A percentile compares a stretch with the other conserved stretches of the same genome.
Evolutionary conservation across 2,888 invertebrate species (phyloP).

Genomic region (Lordiphosa fenestrarum): DNA sequence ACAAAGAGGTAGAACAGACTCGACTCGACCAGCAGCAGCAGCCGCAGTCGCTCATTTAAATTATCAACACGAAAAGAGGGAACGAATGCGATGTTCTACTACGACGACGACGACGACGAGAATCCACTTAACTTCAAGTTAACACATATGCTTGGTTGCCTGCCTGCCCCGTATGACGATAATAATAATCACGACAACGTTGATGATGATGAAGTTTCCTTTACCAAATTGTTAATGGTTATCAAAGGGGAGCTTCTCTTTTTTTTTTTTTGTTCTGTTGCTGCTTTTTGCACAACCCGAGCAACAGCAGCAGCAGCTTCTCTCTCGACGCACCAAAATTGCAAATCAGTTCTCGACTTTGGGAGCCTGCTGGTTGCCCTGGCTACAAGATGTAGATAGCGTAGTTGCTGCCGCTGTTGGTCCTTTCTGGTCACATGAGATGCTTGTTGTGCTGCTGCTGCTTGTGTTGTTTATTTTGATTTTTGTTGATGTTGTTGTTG

Average conservation of each 20-base stretch:
- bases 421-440: slow-evolving; percentile 18
- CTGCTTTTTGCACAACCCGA: slow-evolving; percentile 8
- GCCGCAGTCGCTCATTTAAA: slow-evolving; percentile 69
- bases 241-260: slow-evolving; percentile 30
- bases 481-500: neutral
- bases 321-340: slow-evolving; percentile 21
- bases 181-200: slow-evolving; percentile 25
- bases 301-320: slow-evolving; percentile 6
- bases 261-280: neutral
- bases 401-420: slow-evolving; percentile 4
- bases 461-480: slow-evolving; percentile 9
- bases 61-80: slow-evolving; percentile 62
- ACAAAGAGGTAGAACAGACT: slow-evolving; percentile 15
- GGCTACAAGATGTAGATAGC: slow-evolving; percentile 28
- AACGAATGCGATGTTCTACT: slow-evolving; percentile 9
- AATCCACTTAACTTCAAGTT: slow-evolving; percentile 76
- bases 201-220: slow-evolving; percentile 32
- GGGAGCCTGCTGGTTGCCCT: slow-evolving; percentile 7
- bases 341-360: slow-evolving; percentile 22
- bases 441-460: slow-evolving; percentile 14
- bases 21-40: neutral
- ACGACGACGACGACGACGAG: slow-evolving; percentile 27
- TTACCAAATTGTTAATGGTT: slow-evolving; percentile 50
- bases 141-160: slow-evolving; percentile 69
- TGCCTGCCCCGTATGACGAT: slow-evolving; percentile 24